Base-by-base conservation (phyloP, 2,888 invertebrate species). In the Andrena hattorfiana region DNA sequence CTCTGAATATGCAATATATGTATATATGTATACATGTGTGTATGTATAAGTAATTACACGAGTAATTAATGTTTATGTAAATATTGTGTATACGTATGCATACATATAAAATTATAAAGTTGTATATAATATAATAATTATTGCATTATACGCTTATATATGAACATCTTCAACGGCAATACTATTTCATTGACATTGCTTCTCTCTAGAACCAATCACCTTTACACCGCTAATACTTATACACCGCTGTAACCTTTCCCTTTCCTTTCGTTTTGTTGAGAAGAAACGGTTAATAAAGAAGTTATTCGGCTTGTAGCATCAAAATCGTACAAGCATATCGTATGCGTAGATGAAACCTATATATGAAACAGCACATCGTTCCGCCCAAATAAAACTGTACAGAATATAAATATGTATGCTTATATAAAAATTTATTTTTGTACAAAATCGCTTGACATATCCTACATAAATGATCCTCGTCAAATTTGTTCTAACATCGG, bases 351-450 rank as follows among this genome's bases (percentile, higher is more conserved):
- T 79, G 63, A 84, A 79, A 35, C 75, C 68, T 84, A 79, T 76
- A 83, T 62, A 84, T 59, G 79, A 60, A 70, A 66, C 35, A 70
- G 75, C 60, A 72, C 72, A 69, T 54, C 68, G 68, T 72, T 83
- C 79, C 63, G 63, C 59, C 42, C 70, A 84, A 84, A 83, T 84
- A 56, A 84, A 84, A 74, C 84, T 84, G 84, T 84, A 84, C 84
- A 84, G 77, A 84, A 84, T 84, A 84, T 84, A 84, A 83, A 84
- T 84, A 84, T 83, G 72, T 84, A 84, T 84, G 81, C 80, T 84
- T 77, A 80, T 84, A 84, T 84, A 73, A 81, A 84, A 84, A 81
- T 77, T 74, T 70, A 63, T 77, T 84, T 84, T 76, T 84, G 80
- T 84, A 84, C 84, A 84, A 84, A 84, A 79, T 81, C 72, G 51